A percentile compares a stretch with the other conserved stretches of the same genome.
phyloP scores from a whole-genome alignment of 2,113 vertebrate genomes.

The Thamnaconus septentrionalis region DNA sequence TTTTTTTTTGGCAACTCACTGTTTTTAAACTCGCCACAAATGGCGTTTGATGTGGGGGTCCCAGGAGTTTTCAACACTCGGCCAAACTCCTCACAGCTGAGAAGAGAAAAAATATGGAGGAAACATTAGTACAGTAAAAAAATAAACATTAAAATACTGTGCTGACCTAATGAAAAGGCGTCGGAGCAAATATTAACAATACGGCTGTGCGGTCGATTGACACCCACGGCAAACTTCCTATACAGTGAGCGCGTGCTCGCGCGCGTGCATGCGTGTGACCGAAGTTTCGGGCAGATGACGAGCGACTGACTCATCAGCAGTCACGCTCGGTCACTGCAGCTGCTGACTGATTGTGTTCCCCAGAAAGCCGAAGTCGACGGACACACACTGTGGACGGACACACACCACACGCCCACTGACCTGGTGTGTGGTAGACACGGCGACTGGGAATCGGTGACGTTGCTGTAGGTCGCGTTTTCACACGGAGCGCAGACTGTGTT shows the following conservation, averaged over 20 bases:
- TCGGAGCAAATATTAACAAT: background rate
- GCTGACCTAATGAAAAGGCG: background rate
- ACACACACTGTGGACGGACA: too few species aligned
- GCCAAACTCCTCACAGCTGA: slow-evolving; percentile 62
- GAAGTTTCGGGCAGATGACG: background rate
- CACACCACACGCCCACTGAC: slow-evolving; percentile 25
- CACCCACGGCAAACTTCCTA: too few species aligned
- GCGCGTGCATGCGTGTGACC: too few species aligned
- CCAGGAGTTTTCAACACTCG: slow-evolving; percentile 24
- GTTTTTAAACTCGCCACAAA: slow-evolving; percentile 42
- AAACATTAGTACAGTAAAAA: background rate
- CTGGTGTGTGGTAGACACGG: slow-evolving; percentile 58
- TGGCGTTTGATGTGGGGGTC: background rate
- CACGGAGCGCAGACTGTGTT: slow-evolving; percentile 58
- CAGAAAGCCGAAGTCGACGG: too few species aligned
- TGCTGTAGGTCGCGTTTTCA: slow-evolving; percentile 52
- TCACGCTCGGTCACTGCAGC: background rate
- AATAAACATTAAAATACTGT: background rate
- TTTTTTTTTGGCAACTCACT: slow-evolving; percentile 19
- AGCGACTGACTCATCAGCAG: background rate
- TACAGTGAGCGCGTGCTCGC: slow-evolving; percentile 9
- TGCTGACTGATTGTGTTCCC: too few species aligned
- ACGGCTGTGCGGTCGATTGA: background rate
- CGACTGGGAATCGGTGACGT: slow-evolving; percentile 47
- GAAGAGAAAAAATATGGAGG: slow-evolving; percentile 2